A percentile compares a stretch with the other conserved stretches of the same genome.
These are phyloP conservation scores for Andrena bicolor DNA, from an alignment of 2,888 invertebrate species.

Conservation along the genomic window DNA sequence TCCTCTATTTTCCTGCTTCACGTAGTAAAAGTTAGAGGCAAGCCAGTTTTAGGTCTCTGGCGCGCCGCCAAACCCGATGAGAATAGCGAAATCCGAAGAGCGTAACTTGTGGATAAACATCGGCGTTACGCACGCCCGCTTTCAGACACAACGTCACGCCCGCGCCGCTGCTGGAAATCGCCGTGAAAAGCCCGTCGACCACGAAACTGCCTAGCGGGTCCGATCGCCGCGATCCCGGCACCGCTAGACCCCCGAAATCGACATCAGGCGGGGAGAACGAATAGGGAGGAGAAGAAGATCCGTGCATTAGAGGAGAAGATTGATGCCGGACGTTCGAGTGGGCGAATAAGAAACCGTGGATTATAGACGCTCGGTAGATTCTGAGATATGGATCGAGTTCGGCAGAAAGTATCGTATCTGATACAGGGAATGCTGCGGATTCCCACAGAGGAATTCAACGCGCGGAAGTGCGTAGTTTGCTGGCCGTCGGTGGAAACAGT, in stretches of 20 bases:
- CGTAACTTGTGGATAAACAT: conserved; percentile 51
- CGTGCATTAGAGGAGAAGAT: no score
- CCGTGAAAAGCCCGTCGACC: not conserved
- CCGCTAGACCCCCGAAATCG: no score
- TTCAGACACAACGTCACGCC: not conserved
- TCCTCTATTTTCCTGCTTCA: conserved; percentile 70
- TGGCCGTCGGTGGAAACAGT: conserved; percentile 69
- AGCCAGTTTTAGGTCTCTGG: conserved; percentile 70
- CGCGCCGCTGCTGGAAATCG: not conserved
- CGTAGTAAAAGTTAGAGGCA: conserved; percentile 60
- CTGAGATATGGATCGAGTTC: conserved; percentile 21
- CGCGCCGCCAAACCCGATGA: conserved; percentile 57
- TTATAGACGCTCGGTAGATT: not conserved
- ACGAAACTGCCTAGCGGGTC: not conserved
- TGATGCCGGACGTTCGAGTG: not conserved
- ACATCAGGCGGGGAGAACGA: no score
- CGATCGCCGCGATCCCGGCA: no score
- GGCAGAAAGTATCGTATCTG: conserved; percentile 49
- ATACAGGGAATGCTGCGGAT: conserved; percentile 38
- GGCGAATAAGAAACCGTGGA: conserved; percentile 14
- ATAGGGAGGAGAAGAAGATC: no score
- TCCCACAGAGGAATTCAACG: conserved; percentile 72
- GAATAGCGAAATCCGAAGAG: conserved; percentile 61
- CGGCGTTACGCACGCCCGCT: conserved; percentile 18
- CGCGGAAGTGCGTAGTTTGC: conserved; percentile 70